Conservation (phyloP, 2,888 invertebrate species). For the Aleiodes leptofemur region DNA sequence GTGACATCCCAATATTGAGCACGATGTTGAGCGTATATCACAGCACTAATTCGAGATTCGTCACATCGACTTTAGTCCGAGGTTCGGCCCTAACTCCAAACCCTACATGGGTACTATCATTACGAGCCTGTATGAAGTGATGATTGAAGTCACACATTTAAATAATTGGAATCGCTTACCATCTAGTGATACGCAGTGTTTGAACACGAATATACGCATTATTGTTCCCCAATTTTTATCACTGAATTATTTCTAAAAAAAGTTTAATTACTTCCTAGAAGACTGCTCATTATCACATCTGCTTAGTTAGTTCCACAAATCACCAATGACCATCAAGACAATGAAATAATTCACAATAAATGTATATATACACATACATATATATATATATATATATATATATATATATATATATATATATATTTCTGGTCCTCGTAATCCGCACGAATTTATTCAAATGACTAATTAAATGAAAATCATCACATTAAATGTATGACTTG, state of each 20-base stretch:
- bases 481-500: slow-evolving; percentile 48
- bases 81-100: too few relatives aligned
- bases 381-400: slow-evolving; percentile 10
- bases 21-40: too few relatives aligned
- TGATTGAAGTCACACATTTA: not conserved
- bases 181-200: slow-evolving; percentile 70
- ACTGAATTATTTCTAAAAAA: not conserved
- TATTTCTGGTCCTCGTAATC: slow-evolving; percentile 46
- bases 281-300: slow-evolving; percentile 11
- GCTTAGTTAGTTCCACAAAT: not conserved
- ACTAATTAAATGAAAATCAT: slow-evolving; percentile 40
- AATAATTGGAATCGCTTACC: slow-evolving; percentile 54
- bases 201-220: slow-evolving; percentile 71
- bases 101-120: not conserved
- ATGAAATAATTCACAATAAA: not conserved
- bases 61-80: too few relatives aligned
- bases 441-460: slow-evolving; percentile 40
- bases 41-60: too few relatives aligned
- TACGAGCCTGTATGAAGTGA: slow-evolving; percentile 12
- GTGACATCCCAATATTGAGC: too few relatives aligned
- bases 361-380: too few relatives aligned
- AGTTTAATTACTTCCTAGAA: not conserved
- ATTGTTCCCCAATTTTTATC: slow-evolving; percentile 31
- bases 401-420: too few relatives aligned
- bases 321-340: not conserved